Percentiles rank a stretch among this genome's conserved stretches.
Conservation (phyloP, 2,797 vertebrate genomes). For the Syndactyla subalaris region DNA sequence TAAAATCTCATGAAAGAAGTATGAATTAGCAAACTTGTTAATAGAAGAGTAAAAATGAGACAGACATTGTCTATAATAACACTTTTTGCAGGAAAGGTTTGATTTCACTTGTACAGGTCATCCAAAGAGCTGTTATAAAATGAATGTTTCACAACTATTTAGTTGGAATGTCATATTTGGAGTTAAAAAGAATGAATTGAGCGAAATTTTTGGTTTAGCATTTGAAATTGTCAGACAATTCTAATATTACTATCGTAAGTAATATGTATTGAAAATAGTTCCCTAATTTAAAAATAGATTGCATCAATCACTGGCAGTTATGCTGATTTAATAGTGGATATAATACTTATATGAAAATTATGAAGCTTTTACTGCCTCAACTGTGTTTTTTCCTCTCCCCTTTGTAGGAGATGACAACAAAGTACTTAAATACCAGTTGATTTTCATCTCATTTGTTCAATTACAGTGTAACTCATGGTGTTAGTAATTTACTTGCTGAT, state of each 20-base stretch:
- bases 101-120: neutral
- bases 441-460: neutral
- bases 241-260: neutral
- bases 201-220: neutral
- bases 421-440: neutral
- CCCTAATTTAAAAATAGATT: neutral
- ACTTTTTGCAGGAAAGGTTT: neutral
- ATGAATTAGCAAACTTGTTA: neutral
- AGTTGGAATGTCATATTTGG: neutral
- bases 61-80: neutral
- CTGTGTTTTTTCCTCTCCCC: neutral
- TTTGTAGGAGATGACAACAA: neutral
- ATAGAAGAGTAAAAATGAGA: neutral
- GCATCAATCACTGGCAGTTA: neutral
- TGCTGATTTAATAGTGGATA: neutral
- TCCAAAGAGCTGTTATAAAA: neutral
- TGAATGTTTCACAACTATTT: rapidly evolving
- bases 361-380: neutral
- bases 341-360: neutral
- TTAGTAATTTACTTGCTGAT: neutral
- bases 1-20: neutral
- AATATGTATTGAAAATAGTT: neutral
- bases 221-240: neutral
- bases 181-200: neutral
- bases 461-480: neutral